phyloP scores from a whole-genome alignment of 2,797 vertebrate genomes.

The Poecile montanus region DNA sequence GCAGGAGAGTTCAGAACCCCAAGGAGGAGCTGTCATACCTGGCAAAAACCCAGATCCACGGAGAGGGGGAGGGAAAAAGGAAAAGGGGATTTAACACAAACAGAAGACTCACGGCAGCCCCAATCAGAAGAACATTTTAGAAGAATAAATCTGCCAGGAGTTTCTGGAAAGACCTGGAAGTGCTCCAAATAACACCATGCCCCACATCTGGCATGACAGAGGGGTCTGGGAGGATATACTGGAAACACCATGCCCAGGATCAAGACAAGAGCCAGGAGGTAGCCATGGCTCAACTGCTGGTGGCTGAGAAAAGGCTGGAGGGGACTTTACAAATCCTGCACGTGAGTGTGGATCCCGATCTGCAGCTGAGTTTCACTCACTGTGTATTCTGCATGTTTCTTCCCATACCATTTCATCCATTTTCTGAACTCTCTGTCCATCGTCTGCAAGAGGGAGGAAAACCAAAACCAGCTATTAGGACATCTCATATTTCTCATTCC shows the following conservation, averaged over 20 bases:
- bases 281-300: background rate
- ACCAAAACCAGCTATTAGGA: constrained; percentile 23
- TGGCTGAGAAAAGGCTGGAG: background rate
- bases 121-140: background rate
- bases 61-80: background rate
- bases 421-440: constrained; percentile 99
- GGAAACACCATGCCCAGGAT: background rate
- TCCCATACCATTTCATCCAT: constrained; percentile 99
- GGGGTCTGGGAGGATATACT: background rate
- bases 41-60: background rate
- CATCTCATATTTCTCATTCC: background rate
- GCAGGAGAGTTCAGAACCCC: background rate
- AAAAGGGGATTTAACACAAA: background rate
- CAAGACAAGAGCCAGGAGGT: background rate
- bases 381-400: constrained; percentile 99
- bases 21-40: background rate
- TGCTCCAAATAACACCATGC: background rate
- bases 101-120: background rate
- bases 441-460: constrained; percentile 77
- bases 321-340: background rate
- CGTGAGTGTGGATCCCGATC: background rate
- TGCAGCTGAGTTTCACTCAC: constrained; percentile 81
- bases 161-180: background rate
- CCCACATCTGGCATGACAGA: background rate
- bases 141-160: background rate